Evolutionary conservation across 2,113 vertebrate species (phyloP).

Genomic region (mouse (Mus musculus)): DNA sequence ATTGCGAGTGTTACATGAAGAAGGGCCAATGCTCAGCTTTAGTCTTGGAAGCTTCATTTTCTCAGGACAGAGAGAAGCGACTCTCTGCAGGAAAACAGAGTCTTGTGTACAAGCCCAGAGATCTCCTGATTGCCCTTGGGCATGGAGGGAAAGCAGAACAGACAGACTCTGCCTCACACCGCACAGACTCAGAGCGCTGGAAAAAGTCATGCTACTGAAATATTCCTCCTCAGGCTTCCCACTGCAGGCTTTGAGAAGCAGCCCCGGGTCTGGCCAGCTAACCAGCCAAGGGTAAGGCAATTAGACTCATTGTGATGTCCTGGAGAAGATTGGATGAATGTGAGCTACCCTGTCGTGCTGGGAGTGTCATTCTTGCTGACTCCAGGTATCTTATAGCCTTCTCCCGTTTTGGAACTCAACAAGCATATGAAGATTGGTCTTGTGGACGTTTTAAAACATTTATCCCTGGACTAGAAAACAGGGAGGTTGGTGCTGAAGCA

Average conservation of each 20-base stretch:
- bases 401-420: background rate
- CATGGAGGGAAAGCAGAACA: no score
- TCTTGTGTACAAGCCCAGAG: background rate
- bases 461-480: conserved; percentile 20
- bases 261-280: background rate
- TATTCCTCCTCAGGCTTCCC: background rate
- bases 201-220: background rate
- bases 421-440: conserved; percentile 57
- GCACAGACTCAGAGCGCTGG: background rate
- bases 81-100: background rate
- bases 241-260: background rate
- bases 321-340: conserved; percentile 25
- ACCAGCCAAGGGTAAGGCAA: conserved; percentile 15
- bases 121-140: background rate
- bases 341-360: background rate
- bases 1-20: background rate
- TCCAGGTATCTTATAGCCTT: conserved; percentile 61
- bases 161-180: accelerated
- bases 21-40: background rate
- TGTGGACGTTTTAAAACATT: conserved; percentile 50
- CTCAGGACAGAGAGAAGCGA: background rate
- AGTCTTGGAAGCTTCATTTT: background rate
- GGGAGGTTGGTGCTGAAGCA: conserved; percentile 56
- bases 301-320: conserved; percentile 1
- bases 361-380: background rate